phyloP scores from a whole-genome alignment of 2,113 vertebrate genomes.

The Salminus brasiliensis region DNA sequence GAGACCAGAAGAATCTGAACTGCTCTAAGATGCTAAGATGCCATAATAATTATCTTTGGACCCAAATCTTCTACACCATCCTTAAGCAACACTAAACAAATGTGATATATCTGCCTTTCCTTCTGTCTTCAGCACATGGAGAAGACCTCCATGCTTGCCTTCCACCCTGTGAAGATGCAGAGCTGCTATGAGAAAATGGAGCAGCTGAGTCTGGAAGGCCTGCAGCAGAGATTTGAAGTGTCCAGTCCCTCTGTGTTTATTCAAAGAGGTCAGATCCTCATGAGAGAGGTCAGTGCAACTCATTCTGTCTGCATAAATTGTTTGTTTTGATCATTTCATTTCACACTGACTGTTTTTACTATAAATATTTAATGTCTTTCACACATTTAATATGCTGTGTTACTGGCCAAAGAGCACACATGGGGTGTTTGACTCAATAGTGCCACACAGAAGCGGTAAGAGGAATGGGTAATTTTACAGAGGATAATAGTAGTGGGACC shows the following conservation, averaged over 20 bases:
- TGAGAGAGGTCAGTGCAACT: slow-evolving; percentile 85
- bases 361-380: background rate
- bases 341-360: background rate
- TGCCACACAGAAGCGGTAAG: background rate
- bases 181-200: slow-evolving; percentile 94
- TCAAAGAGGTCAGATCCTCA: slow-evolving; percentile 94
- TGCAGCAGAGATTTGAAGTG: slow-evolving; percentile 93
- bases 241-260: slow-evolving; percentile 88
- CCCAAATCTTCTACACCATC: background rate
- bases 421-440: background rate
- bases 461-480: background rate
- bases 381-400: background rate
- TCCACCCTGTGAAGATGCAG: slow-evolving; percentile 98
- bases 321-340: background rate
- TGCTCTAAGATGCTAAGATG: too few relatives aligned
- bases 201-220: slow-evolving; percentile 88
- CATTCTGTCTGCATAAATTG: background rate
- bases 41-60: background rate
- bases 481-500: background rate
- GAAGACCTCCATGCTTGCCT: slow-evolving; percentile 91
- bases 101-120: background rate
- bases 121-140: slow-evolving; percentile 86
- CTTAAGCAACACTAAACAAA: too few relatives aligned
- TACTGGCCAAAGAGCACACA: too few relatives aligned
- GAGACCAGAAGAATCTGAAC: background rate